phyloP scores from a whole-genome alignment of 2,113 vertebrate species.

The Ancistrus triradiatus region DNA sequence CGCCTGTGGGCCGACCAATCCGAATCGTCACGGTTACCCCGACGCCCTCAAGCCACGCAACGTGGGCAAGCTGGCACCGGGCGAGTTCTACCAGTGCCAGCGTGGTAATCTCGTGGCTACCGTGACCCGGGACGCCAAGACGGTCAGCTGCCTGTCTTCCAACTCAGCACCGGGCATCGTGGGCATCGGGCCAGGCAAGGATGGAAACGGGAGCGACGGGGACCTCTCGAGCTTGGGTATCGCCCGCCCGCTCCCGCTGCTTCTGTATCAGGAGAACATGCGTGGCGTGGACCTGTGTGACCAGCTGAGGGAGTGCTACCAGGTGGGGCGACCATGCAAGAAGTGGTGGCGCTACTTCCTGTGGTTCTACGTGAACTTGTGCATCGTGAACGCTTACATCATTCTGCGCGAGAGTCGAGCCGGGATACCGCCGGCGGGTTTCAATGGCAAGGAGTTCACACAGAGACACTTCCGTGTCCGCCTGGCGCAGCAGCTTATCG shows the following conservation, averaged over 20 bases:
- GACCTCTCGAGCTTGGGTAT: slow-evolving; percentile 55
- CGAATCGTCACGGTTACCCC: slow-evolving; percentile 68
- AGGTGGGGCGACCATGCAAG: slow-evolving; percentile 73
- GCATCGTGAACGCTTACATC: slow-evolving; percentile 75
- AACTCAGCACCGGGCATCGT: slow-evolving; percentile 74
- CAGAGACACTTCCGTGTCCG: slow-evolving; percentile 75
- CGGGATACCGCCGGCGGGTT: slow-evolving; percentile 63
- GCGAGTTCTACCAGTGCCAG: slow-evolving; percentile 77
- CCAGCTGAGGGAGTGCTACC: slow-evolving; percentile 76
- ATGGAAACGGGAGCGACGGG: slow-evolving; percentile 57
- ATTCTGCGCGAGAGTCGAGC: slow-evolving; percentile 68
- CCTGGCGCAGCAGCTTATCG: slow-evolving; percentile 75
- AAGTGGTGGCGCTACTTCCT: slow-evolving; percentile 80
- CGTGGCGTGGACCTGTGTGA: slow-evolving; percentile 73
- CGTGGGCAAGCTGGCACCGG: slow-evolving; percentile 68
- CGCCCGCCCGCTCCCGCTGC: slow-evolving; percentile 68
- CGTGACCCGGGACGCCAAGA: slow-evolving; percentile 67
- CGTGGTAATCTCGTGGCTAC: slow-evolving; percentile 73
- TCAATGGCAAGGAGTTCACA: slow-evolving; percentile 74
- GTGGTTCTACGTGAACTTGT: slow-evolving; percentile 78
- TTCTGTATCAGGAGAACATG: slow-evolving; percentile 78
- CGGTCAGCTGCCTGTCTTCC: slow-evolving; percentile 71
- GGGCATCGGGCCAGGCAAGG: slow-evolving; percentile 68
- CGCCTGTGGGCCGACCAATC: slow-evolving; percentile 70
- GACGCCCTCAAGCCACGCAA: slow-evolving; percentile 68